These are phyloP conservation scores for Amphipyra berbera DNA, from an alignment of 2,888 invertebrate species.

Conservation along the genomic window DNA sequence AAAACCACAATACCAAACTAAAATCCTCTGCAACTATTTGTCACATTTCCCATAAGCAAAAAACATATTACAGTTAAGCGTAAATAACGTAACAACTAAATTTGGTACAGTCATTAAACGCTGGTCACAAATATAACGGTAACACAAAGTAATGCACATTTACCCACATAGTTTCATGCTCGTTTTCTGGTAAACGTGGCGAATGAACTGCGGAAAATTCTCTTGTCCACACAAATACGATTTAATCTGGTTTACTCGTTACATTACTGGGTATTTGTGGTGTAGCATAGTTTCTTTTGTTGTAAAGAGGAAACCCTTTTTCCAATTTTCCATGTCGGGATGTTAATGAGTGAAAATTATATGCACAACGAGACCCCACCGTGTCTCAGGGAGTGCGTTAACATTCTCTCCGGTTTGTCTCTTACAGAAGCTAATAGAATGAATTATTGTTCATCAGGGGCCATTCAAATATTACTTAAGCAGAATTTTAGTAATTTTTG, in stretches of 20 bases:
- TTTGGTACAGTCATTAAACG: constrained; percentile 24
- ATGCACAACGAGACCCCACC: too few relatives aligned
- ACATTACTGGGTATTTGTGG: constrained; percentile 5
- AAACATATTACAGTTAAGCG: constrained; percentile 3
- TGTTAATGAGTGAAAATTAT: too few relatives aligned
- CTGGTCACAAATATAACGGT: constrained; percentile 34
- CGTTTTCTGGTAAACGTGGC: constrained; percentile 30
- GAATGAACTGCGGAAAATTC: constrained; percentile 38
- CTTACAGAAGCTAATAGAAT: too few relatives aligned
- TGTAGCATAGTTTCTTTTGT: not conserved
- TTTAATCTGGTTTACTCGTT: constrained; percentile 4
- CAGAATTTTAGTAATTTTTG: too few relatives aligned
- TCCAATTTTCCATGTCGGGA: too few relatives aligned
- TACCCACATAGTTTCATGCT: constrained; percentile 45
- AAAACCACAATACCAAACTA: not conserved
- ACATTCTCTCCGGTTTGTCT: too few relatives aligned
- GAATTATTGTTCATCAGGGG: too few relatives aligned
- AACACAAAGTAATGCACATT: constrained; percentile 50
- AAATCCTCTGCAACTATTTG: not conserved
- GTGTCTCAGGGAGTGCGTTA: too few relatives aligned
- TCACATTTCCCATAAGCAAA: constrained; percentile 7
- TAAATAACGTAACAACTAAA: constrained; percentile 30
- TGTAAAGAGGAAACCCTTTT: too few relatives aligned
- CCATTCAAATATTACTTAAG: too few relatives aligned
- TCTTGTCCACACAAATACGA: constrained; percentile 6